Conservation (phyloP, 2,888 invertebrate genomes). For the Stictocephala bisonia region DNA sequence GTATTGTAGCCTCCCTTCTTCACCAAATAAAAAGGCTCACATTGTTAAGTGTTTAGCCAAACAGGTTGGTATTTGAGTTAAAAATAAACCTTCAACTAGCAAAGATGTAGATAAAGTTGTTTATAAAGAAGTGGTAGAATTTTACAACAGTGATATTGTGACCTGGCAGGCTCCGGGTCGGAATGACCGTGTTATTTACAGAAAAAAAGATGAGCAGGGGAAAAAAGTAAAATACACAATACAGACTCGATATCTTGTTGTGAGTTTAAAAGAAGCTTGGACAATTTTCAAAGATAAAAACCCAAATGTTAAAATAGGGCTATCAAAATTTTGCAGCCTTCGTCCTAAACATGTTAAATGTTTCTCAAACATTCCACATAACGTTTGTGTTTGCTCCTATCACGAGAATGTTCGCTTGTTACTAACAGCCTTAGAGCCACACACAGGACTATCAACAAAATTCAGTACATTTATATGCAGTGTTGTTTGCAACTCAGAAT, state of each 20-base stretch:
- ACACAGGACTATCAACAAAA: not conserved
- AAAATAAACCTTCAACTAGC: no score
- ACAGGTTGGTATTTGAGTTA: no score
- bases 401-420: constrained; percentile 10
- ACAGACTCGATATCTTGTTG: not conserved
- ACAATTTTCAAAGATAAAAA: constrained; percentile 9
- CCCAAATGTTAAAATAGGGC: not conserved
- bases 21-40: no score
- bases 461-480: not conserved
- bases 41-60: no score
- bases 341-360: not conserved
- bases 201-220: not conserved
- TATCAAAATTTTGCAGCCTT: not conserved
- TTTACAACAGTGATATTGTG: no score
- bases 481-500: constrained; percentile 1
- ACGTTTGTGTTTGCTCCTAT: constrained; percentile 4
- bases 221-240: not conserved
- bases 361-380: constrained; percentile 1
- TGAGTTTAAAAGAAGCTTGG: constrained; percentile 1
- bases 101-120: no score
- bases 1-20: no score
- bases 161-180: no score
- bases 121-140: no score
- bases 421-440: not conserved
- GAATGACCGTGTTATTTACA: no score